Conservation (phyloP, 2,797 vertebrate genomes). For the Okamejei kenojei region DNA sequence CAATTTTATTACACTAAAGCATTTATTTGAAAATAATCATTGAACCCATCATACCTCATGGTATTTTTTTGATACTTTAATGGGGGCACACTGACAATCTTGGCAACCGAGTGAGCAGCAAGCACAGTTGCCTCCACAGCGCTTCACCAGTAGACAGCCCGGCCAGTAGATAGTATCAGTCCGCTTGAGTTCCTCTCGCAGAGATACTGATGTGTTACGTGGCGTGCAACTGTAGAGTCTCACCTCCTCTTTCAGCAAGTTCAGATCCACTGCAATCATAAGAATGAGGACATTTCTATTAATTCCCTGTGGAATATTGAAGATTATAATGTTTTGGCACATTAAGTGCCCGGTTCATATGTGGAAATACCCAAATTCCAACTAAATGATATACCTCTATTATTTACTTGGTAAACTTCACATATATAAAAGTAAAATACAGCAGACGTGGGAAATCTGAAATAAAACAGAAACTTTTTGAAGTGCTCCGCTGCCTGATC, state of each 20-base stretch:
- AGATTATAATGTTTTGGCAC: not conserved
- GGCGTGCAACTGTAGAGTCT: constrained; percentile 90
- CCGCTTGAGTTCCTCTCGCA: constrained; percentile 86
- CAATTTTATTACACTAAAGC: not conserved
- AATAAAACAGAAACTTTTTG: too few relatives aligned
- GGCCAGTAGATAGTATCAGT: constrained; percentile 98
- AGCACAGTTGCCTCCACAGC: constrained; percentile 92
- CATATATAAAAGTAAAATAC: too few relatives aligned
- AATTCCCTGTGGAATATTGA: not conserved
- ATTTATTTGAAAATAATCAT: not conserved
- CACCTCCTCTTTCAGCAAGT: constrained; percentile 84
- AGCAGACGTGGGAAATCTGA: too few relatives aligned
- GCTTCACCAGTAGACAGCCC: constrained; percentile 87
- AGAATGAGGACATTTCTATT: not conserved
- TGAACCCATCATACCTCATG: constrained; percentile 70
- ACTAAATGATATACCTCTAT: not conserved
- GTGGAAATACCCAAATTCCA: not conserved
- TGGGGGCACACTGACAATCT: constrained; percentile 84
- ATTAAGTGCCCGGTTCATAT: not conserved
- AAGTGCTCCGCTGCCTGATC: too few relatives aligned
- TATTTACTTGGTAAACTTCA: not conserved
- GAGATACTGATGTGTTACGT: constrained; percentile 85
- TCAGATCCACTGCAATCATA: constrained; percentile 68
- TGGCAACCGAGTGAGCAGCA: constrained; percentile 84
- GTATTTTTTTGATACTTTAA: constrained; percentile 82